These are phyloP conservation scores for Hylaea fasciaria DNA, from an alignment of 2,888 invertebrate species.

Conservation along the genomic window DNA sequence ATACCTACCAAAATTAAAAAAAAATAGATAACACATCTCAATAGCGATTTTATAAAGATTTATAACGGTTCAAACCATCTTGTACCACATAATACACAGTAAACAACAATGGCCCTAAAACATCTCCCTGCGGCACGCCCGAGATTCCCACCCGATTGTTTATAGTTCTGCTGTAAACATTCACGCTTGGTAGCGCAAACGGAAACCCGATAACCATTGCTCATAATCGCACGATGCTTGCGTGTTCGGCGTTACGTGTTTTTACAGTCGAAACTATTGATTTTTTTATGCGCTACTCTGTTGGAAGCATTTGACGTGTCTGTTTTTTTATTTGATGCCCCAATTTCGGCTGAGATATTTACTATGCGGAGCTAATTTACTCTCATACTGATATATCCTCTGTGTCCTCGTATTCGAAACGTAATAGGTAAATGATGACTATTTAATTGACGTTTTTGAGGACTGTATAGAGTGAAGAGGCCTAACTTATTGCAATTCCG, in stretches of 20 bases:
- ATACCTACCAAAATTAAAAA: no score
- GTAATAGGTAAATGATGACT: no score
- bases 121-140: constrained; percentile 38
- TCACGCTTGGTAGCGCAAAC: constrained; percentile 45
- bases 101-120: constrained; percentile 38
- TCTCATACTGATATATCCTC: no score
- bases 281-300: constrained; percentile 29
- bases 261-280: constrained; percentile 36
- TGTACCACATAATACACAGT: constrained; percentile 18
- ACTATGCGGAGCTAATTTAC: not conserved
- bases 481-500: no score
- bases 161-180: constrained; percentile 42
- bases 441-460: no score
- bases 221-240: constrained; percentile 46
- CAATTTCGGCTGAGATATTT: not conserved
- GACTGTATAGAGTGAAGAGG: no score
- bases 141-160: constrained; percentile 38
- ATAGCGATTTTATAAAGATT: not conserved
- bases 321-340: constrained; percentile 3
- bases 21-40: constrained; percentile 13
- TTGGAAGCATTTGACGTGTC: constrained; percentile 12
- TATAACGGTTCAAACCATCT: constrained; percentile 7
- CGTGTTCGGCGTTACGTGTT: constrained; percentile 38
- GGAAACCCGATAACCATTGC: constrained; percentile 44
- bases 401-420: no score